Percentiles rank a stretch among this genome's conserved stretches.
These are phyloP conservation scores for Pandemis heparana DNA, from an alignment of 2,888 invertebrate genomes.

Conservation along the genomic window DNA sequence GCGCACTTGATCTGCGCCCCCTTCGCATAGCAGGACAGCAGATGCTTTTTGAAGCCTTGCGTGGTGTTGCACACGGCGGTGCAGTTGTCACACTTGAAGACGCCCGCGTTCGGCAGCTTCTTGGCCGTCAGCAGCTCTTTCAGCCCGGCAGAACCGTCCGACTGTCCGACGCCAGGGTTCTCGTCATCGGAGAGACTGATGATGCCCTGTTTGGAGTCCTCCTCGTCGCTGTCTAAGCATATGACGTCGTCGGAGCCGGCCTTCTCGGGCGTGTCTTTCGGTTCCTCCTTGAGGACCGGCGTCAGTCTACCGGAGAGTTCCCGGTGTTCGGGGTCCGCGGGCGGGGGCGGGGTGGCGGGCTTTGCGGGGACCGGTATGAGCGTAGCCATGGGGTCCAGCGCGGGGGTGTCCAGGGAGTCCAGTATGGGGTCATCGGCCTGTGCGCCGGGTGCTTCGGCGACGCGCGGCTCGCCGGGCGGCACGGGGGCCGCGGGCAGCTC, in stretches of 20 bases:
- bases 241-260: slow-evolving; percentile 53
- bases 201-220: slow-evolving; percentile 51
- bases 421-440: slow-evolving; percentile 2
- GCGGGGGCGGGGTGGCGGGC: slow-evolving; percentile 31
- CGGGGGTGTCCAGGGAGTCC: slow-evolving; percentile 7
- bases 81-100: slow-evolving; percentile 67
- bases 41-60: slow-evolving; percentile 61
- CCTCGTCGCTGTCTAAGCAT: slow-evolving; percentile 77
- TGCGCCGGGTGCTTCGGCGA: slow-evolving; percentile 15
- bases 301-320: slow-evolving; percentile 41
- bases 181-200: slow-evolving; percentile 63
- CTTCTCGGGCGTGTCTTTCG: slow-evolving; percentile 45
- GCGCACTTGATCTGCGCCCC: slow-evolving; percentile 49
- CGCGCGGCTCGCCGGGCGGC: slow-evolving; percentile 15
- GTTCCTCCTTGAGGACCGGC: slow-evolving; percentile 58
- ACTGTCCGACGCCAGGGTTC: background rate
- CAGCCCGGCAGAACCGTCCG: slow-evolving; percentile 4
- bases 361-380: slow-evolving; percentile 20
- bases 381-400: slow-evolving; percentile 20
- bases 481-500: slow-evolving; percentile 43
- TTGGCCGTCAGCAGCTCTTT: background rate
- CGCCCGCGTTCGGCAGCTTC: slow-evolving; percentile 27
- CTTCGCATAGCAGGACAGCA: slow-evolving; percentile 46
- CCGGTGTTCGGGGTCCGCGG: slow-evolving; percentile 21
- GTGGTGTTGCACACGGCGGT: slow-evolving; percentile 46